Evolutionary conservation across 2,888 invertebrate genomes (phyloP).

Genomic region (Sepiola atlantica): DNA sequence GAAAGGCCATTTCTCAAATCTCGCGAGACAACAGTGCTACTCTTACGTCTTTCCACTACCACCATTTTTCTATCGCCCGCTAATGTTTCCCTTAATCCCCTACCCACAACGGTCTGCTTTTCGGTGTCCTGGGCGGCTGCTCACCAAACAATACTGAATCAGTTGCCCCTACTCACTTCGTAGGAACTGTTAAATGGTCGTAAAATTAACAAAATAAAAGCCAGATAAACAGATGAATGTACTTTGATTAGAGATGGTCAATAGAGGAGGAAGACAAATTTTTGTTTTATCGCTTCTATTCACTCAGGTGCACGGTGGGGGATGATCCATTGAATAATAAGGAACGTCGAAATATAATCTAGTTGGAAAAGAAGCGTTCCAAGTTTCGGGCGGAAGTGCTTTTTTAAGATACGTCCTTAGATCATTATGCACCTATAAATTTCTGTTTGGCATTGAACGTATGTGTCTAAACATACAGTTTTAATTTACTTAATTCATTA

Average conservation of each 20-base stretch:
- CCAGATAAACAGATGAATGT: not conserved
- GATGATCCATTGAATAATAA: no score
- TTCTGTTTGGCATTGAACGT: no score
- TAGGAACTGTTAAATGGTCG: constrained; percentile 6
- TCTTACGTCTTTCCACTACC: not conserved
- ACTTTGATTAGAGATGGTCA: not conserved
- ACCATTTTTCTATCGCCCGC: not conserved
- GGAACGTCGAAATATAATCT: no score
- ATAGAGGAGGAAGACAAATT: not conserved
- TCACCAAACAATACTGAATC: not conserved
- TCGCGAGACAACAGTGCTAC: not conserved
- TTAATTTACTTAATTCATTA: no score
- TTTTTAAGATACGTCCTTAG: no score
- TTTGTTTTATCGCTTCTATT: not conserved
- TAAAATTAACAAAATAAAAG: constrained; percentile 20
- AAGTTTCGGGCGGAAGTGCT: no score
- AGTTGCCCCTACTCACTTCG: not conserved
- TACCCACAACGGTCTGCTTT: not conserved
- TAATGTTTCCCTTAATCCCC: not conserved
- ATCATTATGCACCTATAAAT: no score
- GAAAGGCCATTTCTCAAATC: not conserved
- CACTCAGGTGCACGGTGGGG: not conserved
- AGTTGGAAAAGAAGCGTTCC: no score
- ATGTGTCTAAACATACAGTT: no score
- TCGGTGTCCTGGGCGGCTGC: not conserved